These are phyloP conservation scores for Oreochromis niloticus DNA, from an alignment of 2,113 vertebrate species.

Conservation along the genomic window DNA sequence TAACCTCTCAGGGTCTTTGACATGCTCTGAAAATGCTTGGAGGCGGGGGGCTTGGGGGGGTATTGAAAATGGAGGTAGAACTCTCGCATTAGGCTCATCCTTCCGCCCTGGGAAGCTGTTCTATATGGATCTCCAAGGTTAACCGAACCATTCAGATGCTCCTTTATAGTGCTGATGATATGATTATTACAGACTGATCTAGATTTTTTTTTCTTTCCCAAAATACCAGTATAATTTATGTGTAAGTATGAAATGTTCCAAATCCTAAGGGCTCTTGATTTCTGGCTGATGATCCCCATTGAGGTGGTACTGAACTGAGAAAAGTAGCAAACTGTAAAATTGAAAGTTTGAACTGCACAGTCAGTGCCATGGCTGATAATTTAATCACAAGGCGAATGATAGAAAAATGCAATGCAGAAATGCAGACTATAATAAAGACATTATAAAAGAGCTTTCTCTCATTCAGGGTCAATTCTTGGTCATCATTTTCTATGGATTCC, in stretches of 20 bases:
- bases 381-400: background rate
- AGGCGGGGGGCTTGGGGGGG: background rate
- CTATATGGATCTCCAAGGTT: background rate
- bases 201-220: background rate
- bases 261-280: background rate
- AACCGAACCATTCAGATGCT: background rate
- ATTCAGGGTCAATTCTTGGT: background rate
- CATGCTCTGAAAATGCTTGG: constrained; percentile 47
- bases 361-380: background rate
- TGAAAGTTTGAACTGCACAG: background rate
- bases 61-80: background rate
- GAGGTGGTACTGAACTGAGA: background rate
- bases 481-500: background rate
- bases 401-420: background rate
- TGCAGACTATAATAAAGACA: background rate
- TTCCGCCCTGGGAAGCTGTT: background rate
- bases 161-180: background rate
- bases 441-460: background rate
- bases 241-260: background rate
- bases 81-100: background rate
- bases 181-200: background rate
- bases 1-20: constrained; percentile 67
- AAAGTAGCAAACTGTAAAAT: background rate
- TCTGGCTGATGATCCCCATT: background rate
- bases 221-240: background rate